Evolutionary conservation across 2,797 vertebrate species (phyloP), one percentile per base, ranked within the genome.

Genomic region (Liparis tanakae): DNA sequence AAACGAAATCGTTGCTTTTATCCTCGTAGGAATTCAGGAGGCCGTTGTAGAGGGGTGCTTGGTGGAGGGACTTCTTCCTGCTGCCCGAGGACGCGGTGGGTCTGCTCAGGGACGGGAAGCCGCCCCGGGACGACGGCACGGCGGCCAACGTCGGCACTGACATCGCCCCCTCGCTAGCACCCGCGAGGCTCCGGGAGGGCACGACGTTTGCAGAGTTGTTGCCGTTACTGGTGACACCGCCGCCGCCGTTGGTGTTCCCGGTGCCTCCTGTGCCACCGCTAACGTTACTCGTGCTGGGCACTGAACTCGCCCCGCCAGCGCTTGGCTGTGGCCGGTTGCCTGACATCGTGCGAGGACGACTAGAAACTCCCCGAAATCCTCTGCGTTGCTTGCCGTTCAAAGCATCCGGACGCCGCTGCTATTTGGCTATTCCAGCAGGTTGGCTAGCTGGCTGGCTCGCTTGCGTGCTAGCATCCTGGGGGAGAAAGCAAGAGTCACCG

Each of bases 1-100:
- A 99, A 1, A 99, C 98, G 76, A 99, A 99, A 70, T 99, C 98
- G 93, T 98, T 99, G 95, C 97, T 99, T 90, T 99, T 99, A 86
- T 99, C 98, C 64, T 99, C 97, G 80, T 98, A 99, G 0, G 98
- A 98, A 81, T 98, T 98, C 65, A 98, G 90, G 55, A 99, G 97
- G 69, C 98, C 98, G 87, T 99, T 98, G 92, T 95, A 98, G 5
- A 99, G 94, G 0, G 97, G 96, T 2, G 96, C 94, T 51, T 88
- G 92, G 22, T 93, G 92, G 74, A 96, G 93, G 73, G 96, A 95
- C 80, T 96, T 95, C 93, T 97, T 99, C 76, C 96, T 95, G 86
- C 93, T 94, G 53, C 94, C 81, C 0, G 90, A 91, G 22, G 93
- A 90, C 17, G 87, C 86, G 8, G 93, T 80, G 33, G 93, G 87